phyloP scores from a whole-genome alignment of 2,113 vertebrate genomes.

The Chaetodon trifascialis region DNA sequence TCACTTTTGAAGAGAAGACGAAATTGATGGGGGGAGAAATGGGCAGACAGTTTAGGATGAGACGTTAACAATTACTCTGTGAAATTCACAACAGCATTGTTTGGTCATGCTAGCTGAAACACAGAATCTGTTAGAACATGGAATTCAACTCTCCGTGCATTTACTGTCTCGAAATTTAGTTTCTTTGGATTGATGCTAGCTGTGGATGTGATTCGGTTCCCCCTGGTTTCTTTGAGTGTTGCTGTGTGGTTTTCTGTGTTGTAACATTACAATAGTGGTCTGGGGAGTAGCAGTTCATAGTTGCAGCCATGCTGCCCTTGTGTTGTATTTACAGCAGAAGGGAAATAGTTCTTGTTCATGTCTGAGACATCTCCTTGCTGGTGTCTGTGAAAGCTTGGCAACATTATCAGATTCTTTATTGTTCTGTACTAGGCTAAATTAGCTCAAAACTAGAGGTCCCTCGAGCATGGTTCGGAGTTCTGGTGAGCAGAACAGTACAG shows the following conservation, averaged over 20 bases:
- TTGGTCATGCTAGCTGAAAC: constrained; percentile 16
- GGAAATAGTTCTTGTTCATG: neutral
- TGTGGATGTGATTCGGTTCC: neutral
- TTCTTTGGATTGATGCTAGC: neutral
- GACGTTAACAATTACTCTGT: neutral
- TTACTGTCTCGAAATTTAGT: neutral
- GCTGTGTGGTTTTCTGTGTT: neutral
- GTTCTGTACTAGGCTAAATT: neutral
- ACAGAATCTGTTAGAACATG: neutral
- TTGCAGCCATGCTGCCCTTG: neutral
- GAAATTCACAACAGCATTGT: neutral
- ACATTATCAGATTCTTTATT: neutral
- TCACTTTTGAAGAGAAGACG: constrained; percentile 1
- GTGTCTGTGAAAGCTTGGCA: neutral
- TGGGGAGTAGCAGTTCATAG: neutral
- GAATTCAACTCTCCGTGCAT: neutral
- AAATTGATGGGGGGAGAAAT: constrained; percentile 2
- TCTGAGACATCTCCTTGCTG: neutral
- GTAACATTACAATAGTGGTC: neutral
- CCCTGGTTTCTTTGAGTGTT: neutral
- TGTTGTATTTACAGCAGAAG: neutral
- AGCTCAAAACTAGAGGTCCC: neutral
- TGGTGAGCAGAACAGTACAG: neutral
- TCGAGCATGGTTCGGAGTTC: neutral
- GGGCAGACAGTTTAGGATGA: neutral